Conservation (phyloP, 2,113 vertebrate genomes). For the Guaruba guarouba region DNA sequence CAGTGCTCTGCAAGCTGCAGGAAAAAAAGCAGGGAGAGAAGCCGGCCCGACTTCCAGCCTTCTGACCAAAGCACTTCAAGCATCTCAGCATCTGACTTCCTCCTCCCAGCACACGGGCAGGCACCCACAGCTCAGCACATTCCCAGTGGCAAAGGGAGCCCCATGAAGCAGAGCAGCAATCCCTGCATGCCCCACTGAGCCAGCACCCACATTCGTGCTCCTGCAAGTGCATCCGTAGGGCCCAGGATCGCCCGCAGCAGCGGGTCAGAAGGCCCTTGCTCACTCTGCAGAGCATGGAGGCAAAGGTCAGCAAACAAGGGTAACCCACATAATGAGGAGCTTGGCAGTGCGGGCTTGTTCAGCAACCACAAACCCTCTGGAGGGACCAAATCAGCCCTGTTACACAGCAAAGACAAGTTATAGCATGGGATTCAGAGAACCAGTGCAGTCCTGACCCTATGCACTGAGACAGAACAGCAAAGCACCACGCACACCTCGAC, state of each 20-base stretch:
- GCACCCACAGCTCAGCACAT: not conserved
- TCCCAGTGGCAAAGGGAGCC: not conserved
- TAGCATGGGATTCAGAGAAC: rapidly evolving
- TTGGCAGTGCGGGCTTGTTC: not conserved
- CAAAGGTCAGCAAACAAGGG: not conserved
- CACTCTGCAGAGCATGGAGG: rapidly evolving
- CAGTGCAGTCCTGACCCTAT: rapidly evolving
- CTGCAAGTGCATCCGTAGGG: rapidly evolving
- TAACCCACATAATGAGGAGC: no score
- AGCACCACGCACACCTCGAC: rapidly evolving
- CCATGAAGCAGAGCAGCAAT: not conserved
- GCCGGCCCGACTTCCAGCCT: not conserved
- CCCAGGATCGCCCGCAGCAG: not conserved
- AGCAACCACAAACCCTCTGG: not conserved
- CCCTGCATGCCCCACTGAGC: not conserved
- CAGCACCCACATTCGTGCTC: not conserved
- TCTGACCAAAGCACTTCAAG: not conserved
- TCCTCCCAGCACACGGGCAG: not conserved
- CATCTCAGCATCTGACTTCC: rapidly evolving
- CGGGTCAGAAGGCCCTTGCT: not conserved
- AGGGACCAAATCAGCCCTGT: not conserved
- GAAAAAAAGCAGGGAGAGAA: not conserved
- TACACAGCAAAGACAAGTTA: no score
- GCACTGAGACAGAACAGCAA: not conserved
- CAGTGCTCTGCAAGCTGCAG: not conserved